phyloP scores from a whole-genome alignment of 2,797 vertebrate genomes.

The Channallabes apus region DNA sequence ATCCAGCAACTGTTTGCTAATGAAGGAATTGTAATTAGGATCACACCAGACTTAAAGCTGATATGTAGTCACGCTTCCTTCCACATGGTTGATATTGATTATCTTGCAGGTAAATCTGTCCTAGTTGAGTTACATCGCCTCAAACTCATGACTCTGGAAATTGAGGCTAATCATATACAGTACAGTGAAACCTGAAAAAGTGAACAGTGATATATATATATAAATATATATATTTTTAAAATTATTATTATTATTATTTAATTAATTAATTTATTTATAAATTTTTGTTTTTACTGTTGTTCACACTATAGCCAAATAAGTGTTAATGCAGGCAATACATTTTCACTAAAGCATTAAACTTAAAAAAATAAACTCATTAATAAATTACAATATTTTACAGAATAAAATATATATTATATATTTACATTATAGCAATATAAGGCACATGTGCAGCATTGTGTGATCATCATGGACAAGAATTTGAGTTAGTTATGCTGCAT shows the following conservation, averaged over 20 bases:
- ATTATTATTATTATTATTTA: no score
- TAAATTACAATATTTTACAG: background rate
- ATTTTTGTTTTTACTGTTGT: background rate
- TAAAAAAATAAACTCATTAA: background rate
- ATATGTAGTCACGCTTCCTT: constrained; percentile 15
- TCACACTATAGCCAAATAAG: background rate
- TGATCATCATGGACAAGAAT: background rate
- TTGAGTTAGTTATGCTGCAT: background rate
- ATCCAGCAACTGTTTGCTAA: background rate
- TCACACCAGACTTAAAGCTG: background rate
- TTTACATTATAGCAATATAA: background rate
- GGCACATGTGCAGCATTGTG: background rate
- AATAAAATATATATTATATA: no score
- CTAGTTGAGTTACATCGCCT: constrained; percentile 13
- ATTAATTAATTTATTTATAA: no score
- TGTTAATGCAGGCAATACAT: background rate
- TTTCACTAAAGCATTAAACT: background rate
- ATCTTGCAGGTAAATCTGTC: constrained; percentile 18
- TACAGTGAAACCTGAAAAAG: background rate
- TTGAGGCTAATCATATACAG: background rate
- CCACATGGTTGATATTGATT: background rate
- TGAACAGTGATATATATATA: background rate
- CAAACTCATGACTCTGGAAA: constrained; percentile 19
- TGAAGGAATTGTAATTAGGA: background rate
- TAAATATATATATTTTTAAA: no score